These are phyloP conservation scores for Crotalus horridus DNA, from an alignment of 2,113 vertebrate species.

Conservation along the genomic window DNA sequence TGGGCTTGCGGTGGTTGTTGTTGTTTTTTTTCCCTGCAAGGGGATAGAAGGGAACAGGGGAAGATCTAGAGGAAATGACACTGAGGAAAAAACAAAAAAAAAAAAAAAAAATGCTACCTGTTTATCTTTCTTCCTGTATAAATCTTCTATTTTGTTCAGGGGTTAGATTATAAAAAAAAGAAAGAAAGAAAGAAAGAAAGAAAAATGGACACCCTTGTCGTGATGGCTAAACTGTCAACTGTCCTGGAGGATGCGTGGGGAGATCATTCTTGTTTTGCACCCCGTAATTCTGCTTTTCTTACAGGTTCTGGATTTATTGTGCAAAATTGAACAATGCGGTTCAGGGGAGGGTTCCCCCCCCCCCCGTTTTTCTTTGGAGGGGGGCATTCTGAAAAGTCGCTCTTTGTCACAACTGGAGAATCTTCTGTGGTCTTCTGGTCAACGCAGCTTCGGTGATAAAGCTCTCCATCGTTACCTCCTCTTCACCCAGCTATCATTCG, in stretches of 20 bases:
- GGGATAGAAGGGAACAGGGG: not conserved
- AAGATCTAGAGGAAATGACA: not conserved
- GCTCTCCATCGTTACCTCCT: not conserved
- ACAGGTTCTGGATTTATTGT: conserved; percentile 3
- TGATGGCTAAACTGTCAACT: not conserved
- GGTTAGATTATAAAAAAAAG: conserved; percentile 29
- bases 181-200: not conserved
- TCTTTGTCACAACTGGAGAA: not conserved
- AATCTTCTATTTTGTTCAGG: conserved; percentile 26
- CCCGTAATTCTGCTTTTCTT: conserved; percentile 14
- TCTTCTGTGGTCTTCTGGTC: not conserved
- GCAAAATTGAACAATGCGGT: not conserved
- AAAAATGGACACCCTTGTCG: not conserved
- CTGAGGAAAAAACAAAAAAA: no score
- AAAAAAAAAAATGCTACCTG: conserved; percentile 52
- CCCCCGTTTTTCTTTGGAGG: not conserved
- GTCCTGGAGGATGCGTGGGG: not conserved
- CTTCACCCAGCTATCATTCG: not conserved
- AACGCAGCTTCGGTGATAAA: not conserved
- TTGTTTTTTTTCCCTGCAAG: not conserved
- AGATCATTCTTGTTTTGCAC: not conserved
- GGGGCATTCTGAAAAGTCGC: not conserved
- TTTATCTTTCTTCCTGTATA: conserved; percentile 25
- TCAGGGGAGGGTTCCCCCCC: not conserved
- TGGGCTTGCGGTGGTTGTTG: not conserved